These are phyloP conservation scores for Catalaphyllia jardinei DNA, from an alignment of 64 coral and sea anemone genomes.

Conservation along the genomic window DNA sequence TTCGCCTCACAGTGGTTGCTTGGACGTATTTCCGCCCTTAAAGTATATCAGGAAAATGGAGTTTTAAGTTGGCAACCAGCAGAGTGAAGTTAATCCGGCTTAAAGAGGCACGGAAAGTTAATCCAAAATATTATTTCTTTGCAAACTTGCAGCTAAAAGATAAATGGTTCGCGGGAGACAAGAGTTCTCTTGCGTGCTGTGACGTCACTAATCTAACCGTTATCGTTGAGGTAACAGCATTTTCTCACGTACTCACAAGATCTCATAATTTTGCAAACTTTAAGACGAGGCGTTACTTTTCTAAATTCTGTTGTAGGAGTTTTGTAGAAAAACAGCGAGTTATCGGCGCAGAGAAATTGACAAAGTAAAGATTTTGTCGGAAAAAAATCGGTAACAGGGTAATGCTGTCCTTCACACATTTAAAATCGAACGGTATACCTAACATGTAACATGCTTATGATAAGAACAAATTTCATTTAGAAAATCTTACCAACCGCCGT, in stretches of 20 bases:
- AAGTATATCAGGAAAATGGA: slow-evolving; percentile 41
- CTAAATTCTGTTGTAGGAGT: neutral
- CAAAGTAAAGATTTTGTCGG: no score
- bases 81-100: slow-evolving; percentile 27
- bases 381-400: no score
- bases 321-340: neutral
- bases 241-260: neutral
- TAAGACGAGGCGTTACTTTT: neutral
- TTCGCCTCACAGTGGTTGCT: neutral
- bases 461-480: no score
- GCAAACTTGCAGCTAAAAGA: neutral
- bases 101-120: slow-evolving; percentile 16
- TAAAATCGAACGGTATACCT: no score
- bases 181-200: neutral
- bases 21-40: slow-evolving; percentile 10
- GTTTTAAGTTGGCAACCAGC: slow-evolving; percentile 11
- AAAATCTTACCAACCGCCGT: no score
- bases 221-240: neutral
- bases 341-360: no score
- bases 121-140: neutral
- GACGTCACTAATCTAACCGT: neutral
- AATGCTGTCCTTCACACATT: no score
- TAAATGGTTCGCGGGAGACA: neutral
- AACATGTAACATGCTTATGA: no score
- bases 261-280: neutral